A percentile compares a stretch with the other conserved stretches of the same genome.
These are phyloP conservation scores for Idaea dimidiata DNA, from an alignment of 2,888 invertebrate genomes.

Conservation along the genomic window DNA sequence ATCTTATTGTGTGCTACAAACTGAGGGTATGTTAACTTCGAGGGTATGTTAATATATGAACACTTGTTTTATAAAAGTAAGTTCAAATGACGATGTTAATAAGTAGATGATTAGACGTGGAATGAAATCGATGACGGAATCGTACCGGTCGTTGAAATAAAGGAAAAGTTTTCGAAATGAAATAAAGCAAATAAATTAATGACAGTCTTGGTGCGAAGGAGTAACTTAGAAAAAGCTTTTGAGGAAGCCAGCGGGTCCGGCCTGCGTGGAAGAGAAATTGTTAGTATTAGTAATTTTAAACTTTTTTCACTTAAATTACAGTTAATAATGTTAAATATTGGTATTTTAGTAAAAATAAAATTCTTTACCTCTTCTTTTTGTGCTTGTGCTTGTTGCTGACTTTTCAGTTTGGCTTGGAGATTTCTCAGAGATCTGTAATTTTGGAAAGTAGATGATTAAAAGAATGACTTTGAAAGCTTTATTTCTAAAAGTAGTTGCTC, in stretches of 20 bases:
- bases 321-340: not conserved
- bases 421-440: conserved; percentile 90
- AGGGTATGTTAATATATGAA: not conserved
- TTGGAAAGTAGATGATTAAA: not conserved
- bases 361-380: conserved; percentile 85
- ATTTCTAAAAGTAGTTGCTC: not conserved
- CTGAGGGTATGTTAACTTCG: conserved; percentile 34
- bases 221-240: conserved; percentile 95
- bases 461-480: not conserved
- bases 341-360: conserved; percentile 18
- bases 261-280: conserved; percentile 80
- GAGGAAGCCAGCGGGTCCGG: conserved; percentile 96
- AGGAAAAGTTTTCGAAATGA: conserved; percentile 50
- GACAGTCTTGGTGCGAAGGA: conserved; percentile 79
- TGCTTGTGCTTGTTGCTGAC: conserved; percentile 90
- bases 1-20: conserved; percentile 72
- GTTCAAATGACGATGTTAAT: conserved; percentile 52
- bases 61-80: not conserved
- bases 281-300: conserved; percentile 35
- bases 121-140: conserved; percentile 60
- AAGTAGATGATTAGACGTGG: conserved; percentile 60
- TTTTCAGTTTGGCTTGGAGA: conserved; percentile 94
- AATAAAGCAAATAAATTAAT: conserved; percentile 71
- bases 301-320: not conserved
- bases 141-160: conserved; percentile 56